Conservation (phyloP, 1,140 invertebrate genomes). For the Rhopalosiphum padi region DNA sequence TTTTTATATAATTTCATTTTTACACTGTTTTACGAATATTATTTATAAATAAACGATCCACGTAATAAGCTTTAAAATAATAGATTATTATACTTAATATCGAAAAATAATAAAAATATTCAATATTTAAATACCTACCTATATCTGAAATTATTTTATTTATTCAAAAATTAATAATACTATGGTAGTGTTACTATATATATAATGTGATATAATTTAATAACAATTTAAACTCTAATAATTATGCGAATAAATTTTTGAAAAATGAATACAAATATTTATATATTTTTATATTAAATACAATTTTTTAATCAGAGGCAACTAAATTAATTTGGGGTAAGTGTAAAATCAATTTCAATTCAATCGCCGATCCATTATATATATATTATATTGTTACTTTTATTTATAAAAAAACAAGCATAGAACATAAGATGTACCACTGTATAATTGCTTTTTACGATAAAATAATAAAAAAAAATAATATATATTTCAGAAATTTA, state of each 20-base stretch:
- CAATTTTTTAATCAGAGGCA: background rate
- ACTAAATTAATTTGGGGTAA: background rate
- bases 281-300: background rate
- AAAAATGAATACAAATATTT: background rate
- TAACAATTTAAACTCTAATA: background rate
- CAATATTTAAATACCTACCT: background rate
- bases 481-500: background rate
- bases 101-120: background rate
- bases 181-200: background rate
- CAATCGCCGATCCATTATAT: background rate
- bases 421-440: background rate
- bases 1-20: background rate
- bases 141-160: background rate
- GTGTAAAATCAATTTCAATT: background rate
- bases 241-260: background rate
- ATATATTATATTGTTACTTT: background rate
- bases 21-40: background rate
- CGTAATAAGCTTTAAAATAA: no score
- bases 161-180: background rate
- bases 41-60: background rate
- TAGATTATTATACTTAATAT: background rate
- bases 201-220: background rate
- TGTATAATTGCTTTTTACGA: background rate
- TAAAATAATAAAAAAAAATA: background rate
- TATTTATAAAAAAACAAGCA: background rate